Percentiles rank a stretch among this genome's conserved stretches.
Conservation (phyloP, 2,113 vertebrate genomes). For the Phrynocephalus versicolor region DNA sequence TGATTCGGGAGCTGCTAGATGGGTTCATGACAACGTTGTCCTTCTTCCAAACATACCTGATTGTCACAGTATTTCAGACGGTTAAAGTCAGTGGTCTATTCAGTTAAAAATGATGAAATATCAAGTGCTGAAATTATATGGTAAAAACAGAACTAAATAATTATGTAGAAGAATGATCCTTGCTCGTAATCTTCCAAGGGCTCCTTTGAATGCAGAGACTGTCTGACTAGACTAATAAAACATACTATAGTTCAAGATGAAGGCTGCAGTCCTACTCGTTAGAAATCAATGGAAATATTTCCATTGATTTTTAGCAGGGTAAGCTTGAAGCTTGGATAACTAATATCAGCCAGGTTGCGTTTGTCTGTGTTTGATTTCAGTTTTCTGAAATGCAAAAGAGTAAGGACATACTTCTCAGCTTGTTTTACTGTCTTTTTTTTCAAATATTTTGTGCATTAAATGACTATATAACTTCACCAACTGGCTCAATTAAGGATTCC, state of each 20-base stretch:
- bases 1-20: constrained; percentile 82
- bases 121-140: background rate
- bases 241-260: background rate
- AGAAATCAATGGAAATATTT: background rate
- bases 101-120: constrained; percentile 6
- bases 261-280: background rate
- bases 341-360: background rate
- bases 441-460: background rate
- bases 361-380: background rate
- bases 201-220: constrained; percentile 2
- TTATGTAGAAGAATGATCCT: background rate
- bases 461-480: background rate
- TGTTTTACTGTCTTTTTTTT: no score
- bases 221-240: background rate
- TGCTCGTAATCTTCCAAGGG: background rate
- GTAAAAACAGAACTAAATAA: constrained; percentile 23
- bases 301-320: background rate
- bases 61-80: constrained; percentile 20
- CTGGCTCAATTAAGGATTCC: background rate
- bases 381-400: background rate
- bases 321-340: no score
- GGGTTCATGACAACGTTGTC: constrained; percentile 75
- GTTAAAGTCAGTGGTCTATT: constrained; percentile 40
- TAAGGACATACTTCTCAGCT: background rate
- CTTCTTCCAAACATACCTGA: constrained; percentile 91